A percentile compares a stretch with the other conserved stretches of the same genome.
Conservation (phyloP, 2,113 vertebrate species). For the Trichomycterus rosablanca region DNA sequence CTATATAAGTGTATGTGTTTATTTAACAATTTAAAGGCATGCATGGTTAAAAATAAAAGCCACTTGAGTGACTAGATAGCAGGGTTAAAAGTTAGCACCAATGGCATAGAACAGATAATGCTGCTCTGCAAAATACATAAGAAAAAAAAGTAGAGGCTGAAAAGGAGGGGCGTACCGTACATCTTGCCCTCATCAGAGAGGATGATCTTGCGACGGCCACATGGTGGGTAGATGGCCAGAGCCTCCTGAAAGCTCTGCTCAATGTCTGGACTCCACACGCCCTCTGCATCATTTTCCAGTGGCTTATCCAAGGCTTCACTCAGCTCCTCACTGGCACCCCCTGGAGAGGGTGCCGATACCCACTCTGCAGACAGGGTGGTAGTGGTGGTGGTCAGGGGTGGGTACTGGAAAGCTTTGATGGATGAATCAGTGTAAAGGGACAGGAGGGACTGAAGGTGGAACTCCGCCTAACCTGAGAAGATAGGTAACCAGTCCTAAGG, state of each 20-base stretch:
- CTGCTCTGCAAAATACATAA: background rate
- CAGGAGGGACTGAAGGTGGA: constrained; percentile 1
- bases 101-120: background rate
- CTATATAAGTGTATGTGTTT: no score
- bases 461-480: constrained; percentile 36
- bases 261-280: constrained; percentile 96
- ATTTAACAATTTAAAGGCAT: no score
- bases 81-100: no score
- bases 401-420: no score
- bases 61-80: no score
- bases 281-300: constrained; percentile 95
- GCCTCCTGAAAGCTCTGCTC: constrained; percentile 94
- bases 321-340: constrained; percentile 81
- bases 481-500: constrained; percentile 31
- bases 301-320: constrained; percentile 89
- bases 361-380: constrained; percentile 77
- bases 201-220: constrained; percentile 82
- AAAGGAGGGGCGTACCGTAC: constrained; percentile 76
- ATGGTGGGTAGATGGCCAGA: constrained; percentile 81
- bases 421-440: no score
- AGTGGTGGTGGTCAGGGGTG: constrained; percentile 26
- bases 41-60: no score
- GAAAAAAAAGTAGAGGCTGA: background rate
- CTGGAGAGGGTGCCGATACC: constrained; percentile 87
- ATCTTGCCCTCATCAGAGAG: constrained; percentile 90